Percentiles rank a stretch among this genome's conserved stretches.
Conservation (phyloP, 2,888 invertebrate genomes). For the Peribatodes rhomboidaria region DNA sequence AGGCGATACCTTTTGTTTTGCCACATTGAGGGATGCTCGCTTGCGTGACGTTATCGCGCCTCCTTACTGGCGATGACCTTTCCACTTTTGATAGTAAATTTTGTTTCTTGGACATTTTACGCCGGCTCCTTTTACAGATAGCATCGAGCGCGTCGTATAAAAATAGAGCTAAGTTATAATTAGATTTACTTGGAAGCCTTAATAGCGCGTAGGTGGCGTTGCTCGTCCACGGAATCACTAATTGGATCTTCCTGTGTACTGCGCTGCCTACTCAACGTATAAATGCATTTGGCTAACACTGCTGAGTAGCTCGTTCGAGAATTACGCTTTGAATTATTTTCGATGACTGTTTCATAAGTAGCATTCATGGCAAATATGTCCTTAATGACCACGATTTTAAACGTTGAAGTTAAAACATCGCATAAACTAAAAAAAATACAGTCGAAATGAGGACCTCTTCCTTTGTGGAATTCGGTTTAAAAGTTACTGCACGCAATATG, state of each 20-base stretch:
- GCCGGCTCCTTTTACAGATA: conserved; percentile 59
- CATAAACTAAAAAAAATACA: not conserved
- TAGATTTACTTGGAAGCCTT: conserved; percentile 59
- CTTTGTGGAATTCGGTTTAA: too few species aligned
- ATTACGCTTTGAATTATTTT: conserved; percentile 37
- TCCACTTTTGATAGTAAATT: conserved; percentile 81
- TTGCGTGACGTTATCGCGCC: conserved; percentile 82
- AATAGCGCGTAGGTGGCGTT: conserved; percentile 51
- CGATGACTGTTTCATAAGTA: conserved; percentile 21
- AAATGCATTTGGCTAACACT: conserved; percentile 53
- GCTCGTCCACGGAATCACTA: conserved; percentile 54
- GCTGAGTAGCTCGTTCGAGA: conserved; percentile 13
- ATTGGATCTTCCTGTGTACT: conserved; percentile 59
- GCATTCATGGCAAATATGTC: not conserved
- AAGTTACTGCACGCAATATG: not conserved
- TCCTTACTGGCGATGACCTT: conserved; percentile 76
- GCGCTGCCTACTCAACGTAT: conserved; percentile 49
- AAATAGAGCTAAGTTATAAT: conserved; percentile 54
- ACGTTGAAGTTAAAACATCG: not conserved
- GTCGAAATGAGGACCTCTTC: too few species aligned
- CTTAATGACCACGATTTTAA: too few species aligned
- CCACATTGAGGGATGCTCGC: conserved; percentile 82
- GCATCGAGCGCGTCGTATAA: conserved; percentile 27
- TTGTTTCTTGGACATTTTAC: conserved; percentile 77
- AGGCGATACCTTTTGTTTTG: conserved; percentile 84